A percentile compares a stretch with the other conserved stretches of the same genome.
Conservation (phyloP, 2,797 vertebrate genomes). For the Sebastes hubbsi region DNA sequence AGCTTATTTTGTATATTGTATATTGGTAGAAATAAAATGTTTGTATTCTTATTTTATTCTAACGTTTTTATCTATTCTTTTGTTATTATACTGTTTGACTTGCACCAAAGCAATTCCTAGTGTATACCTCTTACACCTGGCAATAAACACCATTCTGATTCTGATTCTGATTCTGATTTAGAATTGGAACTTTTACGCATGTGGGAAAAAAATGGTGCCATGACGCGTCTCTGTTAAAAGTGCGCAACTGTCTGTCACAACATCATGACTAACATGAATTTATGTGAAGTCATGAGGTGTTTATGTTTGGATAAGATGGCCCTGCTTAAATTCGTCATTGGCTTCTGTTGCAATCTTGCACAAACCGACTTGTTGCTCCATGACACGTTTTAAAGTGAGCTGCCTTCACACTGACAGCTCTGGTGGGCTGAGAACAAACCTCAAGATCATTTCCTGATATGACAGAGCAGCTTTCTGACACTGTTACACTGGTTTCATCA, state of each 20-base stretch:
- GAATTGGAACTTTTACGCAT: not conserved
- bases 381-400: slow-evolving; percentile 40
- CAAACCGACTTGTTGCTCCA: slow-evolving; percentile 58
- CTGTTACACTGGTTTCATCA: slow-evolving; percentile 17
- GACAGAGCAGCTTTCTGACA: slow-evolving; percentile 2
- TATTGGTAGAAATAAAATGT: rapidly evolving
- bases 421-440: slow-evolving; percentile 21
- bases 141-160: too few relatives aligned
- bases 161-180: too few relatives aligned
- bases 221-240: not conserved
- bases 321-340: slow-evolving; percentile 26
- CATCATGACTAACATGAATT: not conserved
- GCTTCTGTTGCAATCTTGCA: slow-evolving; percentile 51
- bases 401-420: slow-evolving; percentile 47
- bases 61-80: too few relatives aligned
- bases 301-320: slow-evolving; percentile 49
- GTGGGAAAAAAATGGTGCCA: not conserved
- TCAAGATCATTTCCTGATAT: slow-evolving; percentile 13
- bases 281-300: slow-evolving; percentile 44
- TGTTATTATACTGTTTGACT: too few relatives aligned
- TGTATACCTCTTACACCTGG: too few relatives aligned
- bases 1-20: too few relatives aligned
- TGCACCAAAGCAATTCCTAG: too few relatives aligned
- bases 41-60: too few relatives aligned
- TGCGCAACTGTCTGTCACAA: slow-evolving; percentile 9